These are phyloP conservation scores for Aphis gossypii DNA, from an alignment of 1,140 invertebrate species.

Conservation along the genomic window DNA sequence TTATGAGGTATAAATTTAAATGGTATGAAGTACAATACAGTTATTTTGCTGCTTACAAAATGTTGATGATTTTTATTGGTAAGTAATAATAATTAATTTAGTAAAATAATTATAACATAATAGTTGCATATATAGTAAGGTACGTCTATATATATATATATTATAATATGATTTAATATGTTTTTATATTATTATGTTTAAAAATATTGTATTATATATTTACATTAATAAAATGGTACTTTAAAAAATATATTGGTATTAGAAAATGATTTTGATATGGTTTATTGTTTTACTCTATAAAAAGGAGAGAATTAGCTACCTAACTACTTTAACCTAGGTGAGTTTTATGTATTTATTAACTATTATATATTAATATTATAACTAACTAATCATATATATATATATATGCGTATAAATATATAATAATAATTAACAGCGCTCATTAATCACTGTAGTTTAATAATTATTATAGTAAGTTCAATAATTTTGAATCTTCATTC, in stretches of 20 bases:
- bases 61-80: constrained; percentile 59
- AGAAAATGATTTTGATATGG: too few relatives aligned
- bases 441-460: not conserved
- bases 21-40: constrained; percentile 60
- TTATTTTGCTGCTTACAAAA: constrained; percentile 60
- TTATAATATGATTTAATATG: not conserved
- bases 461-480: not conserved
- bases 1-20: constrained; percentile 59
- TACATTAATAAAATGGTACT: not conserved
- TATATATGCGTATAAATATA: too few relatives aligned
- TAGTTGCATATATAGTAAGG: too few relatives aligned
- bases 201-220: not conserved
- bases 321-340: not conserved
- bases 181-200: not conserved
- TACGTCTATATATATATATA: too few relatives aligned
- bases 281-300: too few relatives aligned
- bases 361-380: not conserved
- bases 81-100: not conserved
- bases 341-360: not conserved
- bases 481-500: not conserved
- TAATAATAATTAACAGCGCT: not conserved
- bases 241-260: not conserved
- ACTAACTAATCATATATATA: too few relatives aligned
- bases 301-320: too few relatives aligned
- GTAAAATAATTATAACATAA: not conserved